Base-by-base conservation (phyloP, 2,888 invertebrate species). In the Calliphora vomitoria region DNA sequence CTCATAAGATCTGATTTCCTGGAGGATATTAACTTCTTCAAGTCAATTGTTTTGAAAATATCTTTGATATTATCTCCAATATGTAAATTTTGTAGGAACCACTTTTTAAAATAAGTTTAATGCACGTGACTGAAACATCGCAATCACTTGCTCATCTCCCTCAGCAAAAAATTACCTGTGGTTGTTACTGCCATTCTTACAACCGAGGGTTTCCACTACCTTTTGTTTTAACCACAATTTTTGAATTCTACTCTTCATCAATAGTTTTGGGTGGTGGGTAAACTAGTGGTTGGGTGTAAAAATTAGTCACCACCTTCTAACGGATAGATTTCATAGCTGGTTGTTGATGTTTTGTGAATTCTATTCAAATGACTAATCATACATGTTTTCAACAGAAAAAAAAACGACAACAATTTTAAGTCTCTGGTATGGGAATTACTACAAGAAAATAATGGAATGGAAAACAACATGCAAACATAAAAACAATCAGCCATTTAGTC, bases 311-410 rank as follows among this genome's bases (percentile, higher is more conserved):
- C 68, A 75, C 69, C 68, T 74, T 78, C 15, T 20, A 62, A 53
- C 58, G 41, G 31, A 69, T 75, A 41, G 71, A 50, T 79, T 78
- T 78, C 60, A 25, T 44, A 68, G 60, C 53, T 50, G n/a, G 62
- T 62, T 72, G 79, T 79, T 74, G 69, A 81, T 62, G 58, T 62
- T 71, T 72, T 81, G 35, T 76, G 66, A 60, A 79, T 79, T 69
- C 85, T 66, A 82, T 75, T 82, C 82, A 82, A 87, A 85, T 87
- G 85, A 87, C 85, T 87, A 87, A 87, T 87, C 87, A 85, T 66
- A 75, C 87, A 62, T 75, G 60, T 79, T 53, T 78, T 44, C 60
- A 44, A 64, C 80, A 83, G 2, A 25, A 64, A 74, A 18, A 60
- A 69, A 47, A 20, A 4, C n/a, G 35, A 35, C 35, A 50, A 13